These are phyloP conservation scores for Campoletis sonorensis DNA, from an alignment of 1,140 invertebrate species.

Conservation along the genomic window DNA sequence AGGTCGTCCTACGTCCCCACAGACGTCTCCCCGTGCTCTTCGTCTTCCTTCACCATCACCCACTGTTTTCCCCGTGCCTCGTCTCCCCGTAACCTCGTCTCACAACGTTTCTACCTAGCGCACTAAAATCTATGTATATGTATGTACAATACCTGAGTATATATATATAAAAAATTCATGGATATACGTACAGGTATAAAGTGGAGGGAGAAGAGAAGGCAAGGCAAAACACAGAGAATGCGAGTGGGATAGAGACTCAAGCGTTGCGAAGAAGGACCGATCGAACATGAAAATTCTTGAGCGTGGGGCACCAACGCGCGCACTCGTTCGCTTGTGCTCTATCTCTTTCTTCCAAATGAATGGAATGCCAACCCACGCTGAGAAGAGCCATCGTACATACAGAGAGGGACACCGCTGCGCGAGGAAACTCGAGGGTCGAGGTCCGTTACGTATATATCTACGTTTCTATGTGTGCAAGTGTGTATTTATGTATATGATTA, in stretches of 20 bases:
- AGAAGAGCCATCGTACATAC: constrained; percentile 57
- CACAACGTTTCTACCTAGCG: neutral
- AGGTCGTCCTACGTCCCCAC: constrained; percentile 29
- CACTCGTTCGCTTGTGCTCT: neutral
- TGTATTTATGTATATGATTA: neutral
- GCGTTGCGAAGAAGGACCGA: constrained; percentile 42
- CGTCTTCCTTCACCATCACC: neutral
- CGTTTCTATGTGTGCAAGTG: neutral
- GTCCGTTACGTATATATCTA: constrained; percentile 2
- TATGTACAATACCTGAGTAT: neutral
- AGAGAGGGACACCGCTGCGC: constrained; percentile 53
- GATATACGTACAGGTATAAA: neutral
- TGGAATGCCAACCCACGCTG: constrained; percentile 70
- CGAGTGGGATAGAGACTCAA: constrained; percentile 9
- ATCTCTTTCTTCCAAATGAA: constrained; percentile 62
- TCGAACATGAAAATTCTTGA: constrained; percentile 66
- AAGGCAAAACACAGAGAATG: constrained; percentile 9
- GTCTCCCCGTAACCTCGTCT: neutral
- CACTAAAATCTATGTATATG: too few relatives aligned
- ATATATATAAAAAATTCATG: neutral
- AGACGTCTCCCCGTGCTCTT: neutral
- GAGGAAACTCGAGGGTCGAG: constrained; percentile 41
- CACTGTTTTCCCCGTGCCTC: too few relatives aligned
- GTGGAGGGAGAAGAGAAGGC: neutral
- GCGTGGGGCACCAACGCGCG: constrained; percentile 49